Conservation (phyloP, 1,140 invertebrate species). For the Aphelenchoides besseyi region DNA sequence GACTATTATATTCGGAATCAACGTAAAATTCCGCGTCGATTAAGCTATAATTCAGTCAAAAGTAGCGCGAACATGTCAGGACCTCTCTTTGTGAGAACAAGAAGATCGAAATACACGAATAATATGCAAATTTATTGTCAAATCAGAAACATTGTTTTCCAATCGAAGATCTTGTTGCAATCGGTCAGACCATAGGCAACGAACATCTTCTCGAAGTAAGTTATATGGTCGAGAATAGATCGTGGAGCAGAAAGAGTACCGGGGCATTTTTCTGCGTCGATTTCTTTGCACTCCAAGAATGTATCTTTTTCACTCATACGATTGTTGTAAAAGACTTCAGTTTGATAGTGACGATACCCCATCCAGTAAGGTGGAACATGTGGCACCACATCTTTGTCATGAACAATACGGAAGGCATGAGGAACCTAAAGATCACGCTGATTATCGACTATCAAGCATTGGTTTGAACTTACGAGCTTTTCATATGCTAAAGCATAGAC, state of each 20-base stretch:
- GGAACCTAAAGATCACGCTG: slow-evolving; percentile 6
- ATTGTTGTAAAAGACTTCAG: background rate
- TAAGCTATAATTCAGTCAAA: too few relatives aligned
- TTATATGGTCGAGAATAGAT: slow-evolving; percentile 6
- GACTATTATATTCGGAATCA: too few relatives aligned
- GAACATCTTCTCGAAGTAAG: slow-evolving; percentile 6
- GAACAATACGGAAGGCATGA: background rate
- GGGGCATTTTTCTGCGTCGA: background rate
- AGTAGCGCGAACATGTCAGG: too few relatives aligned
- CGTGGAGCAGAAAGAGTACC: background rate
- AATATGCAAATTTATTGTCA: background rate
- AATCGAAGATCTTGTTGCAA: background rate
- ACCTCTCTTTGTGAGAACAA: too few relatives aligned
- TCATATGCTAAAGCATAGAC: background rate
- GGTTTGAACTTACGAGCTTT: background rate
- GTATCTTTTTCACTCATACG: background rate
- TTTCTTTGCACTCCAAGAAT: background rate
- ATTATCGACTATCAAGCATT: background rate
- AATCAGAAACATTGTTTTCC: background rate
- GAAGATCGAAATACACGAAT: too few relatives aligned
- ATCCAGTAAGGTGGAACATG: slow-evolving; percentile 15
- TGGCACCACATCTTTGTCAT: slow-evolving; percentile 15
- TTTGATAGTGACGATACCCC: slow-evolving; percentile 35
- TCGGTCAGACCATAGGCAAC: background rate
- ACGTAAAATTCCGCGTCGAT: too few relatives aligned